Percentiles rank a stretch among this genome's conserved stretches.
Evolutionary conservation across 2,888 invertebrate genomes (phyloP).

Genomic region (Catonia carolina): DNA sequence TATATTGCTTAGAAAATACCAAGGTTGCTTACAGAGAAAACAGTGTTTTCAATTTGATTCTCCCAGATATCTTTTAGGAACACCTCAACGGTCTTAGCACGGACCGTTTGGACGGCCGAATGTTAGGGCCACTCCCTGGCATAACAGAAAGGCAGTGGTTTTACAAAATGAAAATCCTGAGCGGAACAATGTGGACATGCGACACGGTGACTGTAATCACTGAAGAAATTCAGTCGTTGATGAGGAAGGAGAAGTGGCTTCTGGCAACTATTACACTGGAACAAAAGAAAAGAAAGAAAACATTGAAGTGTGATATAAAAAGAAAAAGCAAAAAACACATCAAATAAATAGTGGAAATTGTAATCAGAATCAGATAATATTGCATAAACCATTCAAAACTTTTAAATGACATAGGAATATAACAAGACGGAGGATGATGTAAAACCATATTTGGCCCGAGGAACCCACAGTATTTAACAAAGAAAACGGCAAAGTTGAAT

Average conservation of each 20-base stretch:
- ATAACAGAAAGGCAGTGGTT: conserved; percentile 79
- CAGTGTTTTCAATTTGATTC: conserved; percentile 25
- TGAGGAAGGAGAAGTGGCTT: conserved; percentile 80
- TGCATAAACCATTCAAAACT: no score
- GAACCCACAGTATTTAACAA: no score
- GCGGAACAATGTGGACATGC: conserved; percentile 88
- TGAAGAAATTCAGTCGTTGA: conserved; percentile 83
- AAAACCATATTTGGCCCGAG: no score
- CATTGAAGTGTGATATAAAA: no score
- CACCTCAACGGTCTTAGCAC: conserved; percentile 32
- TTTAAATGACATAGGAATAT: no score
- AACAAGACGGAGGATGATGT: no score
- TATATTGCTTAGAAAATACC: not conserved
- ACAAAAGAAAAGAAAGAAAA: conserved; percentile 36
- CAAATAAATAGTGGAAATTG: no score
- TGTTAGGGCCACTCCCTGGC: conserved; percentile 85
- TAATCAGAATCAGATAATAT: no score
- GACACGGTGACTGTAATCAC: conserved; percentile 88
- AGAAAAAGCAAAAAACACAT: no score
- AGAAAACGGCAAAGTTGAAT: no score
- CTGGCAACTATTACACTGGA: conserved; percentile 88
- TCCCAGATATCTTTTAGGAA: conserved; percentile 33
- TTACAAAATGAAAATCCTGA: conserved; percentile 91
- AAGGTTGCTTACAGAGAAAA: not conserved
- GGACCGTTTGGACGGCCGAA: conserved; percentile 42